Evolutionary conservation across 2,888 invertebrate genomes (phyloP).

Genomic region (Sycophila texana): DNA sequence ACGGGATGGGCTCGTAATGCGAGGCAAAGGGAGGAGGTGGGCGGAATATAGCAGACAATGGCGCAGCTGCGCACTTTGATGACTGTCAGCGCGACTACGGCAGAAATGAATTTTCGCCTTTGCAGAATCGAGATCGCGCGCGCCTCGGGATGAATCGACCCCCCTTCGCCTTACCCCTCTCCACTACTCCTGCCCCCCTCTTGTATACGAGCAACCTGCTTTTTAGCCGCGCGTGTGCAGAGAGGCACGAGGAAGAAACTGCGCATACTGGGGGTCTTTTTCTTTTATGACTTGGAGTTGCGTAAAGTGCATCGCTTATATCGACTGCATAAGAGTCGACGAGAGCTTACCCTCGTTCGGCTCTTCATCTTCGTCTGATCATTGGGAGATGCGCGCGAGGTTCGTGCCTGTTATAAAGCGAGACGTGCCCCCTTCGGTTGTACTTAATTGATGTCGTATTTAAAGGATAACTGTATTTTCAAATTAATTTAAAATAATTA

Average conservation of each 20-base stretch:
- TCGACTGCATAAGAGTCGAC: constrained; percentile 4
- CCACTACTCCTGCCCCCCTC: no score
- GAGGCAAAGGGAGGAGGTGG: neutral
- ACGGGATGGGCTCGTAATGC: constrained; percentile 5
- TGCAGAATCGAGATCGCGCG: no score
- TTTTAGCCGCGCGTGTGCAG: neutral
- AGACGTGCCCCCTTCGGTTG: no score
- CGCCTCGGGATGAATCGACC: constrained; percentile 22
- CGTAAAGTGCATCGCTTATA: constrained; percentile 43
- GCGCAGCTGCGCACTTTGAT: constrained; percentile 34
- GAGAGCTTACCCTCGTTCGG: neutral
- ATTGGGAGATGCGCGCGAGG: no score
- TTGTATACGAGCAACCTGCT: neutral
- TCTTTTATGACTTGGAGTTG: constrained; percentile 26
- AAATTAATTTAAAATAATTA: no score
- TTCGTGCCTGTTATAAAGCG: no score
- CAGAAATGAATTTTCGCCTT: constrained; percentile 41
- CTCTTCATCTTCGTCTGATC: neutral
- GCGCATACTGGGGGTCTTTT: neutral
- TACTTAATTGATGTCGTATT: no score
- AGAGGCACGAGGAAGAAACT: neutral
- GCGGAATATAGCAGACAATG: constrained; percentile 3
- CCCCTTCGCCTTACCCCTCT: neutral
- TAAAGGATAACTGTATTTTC: no score
- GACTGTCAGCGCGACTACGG: constrained; percentile 17